Evolutionary conservation across 1,140 invertebrate genomes (phyloP).

Genomic region (Eupeodes corollae): DNA sequence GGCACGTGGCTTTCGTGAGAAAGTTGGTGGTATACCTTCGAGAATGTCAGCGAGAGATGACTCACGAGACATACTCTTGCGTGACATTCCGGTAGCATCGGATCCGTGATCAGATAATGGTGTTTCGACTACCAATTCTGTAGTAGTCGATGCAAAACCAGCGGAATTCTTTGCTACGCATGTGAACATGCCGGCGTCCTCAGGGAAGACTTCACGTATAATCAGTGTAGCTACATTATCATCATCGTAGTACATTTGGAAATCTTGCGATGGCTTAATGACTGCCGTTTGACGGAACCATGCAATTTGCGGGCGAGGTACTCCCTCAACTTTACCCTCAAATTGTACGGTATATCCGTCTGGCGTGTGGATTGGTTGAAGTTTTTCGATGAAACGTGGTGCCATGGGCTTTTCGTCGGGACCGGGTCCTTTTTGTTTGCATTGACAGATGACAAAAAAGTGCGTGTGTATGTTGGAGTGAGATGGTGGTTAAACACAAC

Average conservation of each 20-base stretch:
- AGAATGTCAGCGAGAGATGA: slow-evolving; percentile 82
- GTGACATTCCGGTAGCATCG: slow-evolving; percentile 63
- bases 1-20: slow-evolving; percentile 74
- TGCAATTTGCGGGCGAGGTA: slow-evolving; percentile 80
- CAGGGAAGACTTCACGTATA: slow-evolving; percentile 90
- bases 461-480: slow-evolving; percentile 13
- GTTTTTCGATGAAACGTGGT: slow-evolving; percentile 74
- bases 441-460: not conserved
- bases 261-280: slow-evolving; percentile 80
- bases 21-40: slow-evolving; percentile 87
- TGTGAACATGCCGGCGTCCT: slow-evolving; percentile 93
- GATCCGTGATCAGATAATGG: slow-evolving; percentile 80
- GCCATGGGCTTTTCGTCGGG: slow-evolving; percentile 64
- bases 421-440: slow-evolving; percentile 52
- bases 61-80: slow-evolving; percentile 73
- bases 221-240: slow-evolving; percentile 85
- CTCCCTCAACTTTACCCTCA: slow-evolving; percentile 80
- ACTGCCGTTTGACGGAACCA: slow-evolving; percentile 91
- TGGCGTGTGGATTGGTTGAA: slow-evolving; percentile 67
- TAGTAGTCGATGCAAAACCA: slow-evolving; percentile 84
- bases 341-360: slow-evolving; percentile 84
- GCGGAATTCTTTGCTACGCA: slow-evolving; percentile 91
- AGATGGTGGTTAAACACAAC: slow-evolving; percentile 14
- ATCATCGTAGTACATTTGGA: slow-evolving; percentile 86
- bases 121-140: slow-evolving; percentile 77